Evolutionary conservation across 2,797 vertebrate species (phyloP), one percentile per base, ranked within the genome.

Genomic region (Macrochelys suwanniensis): DNA sequence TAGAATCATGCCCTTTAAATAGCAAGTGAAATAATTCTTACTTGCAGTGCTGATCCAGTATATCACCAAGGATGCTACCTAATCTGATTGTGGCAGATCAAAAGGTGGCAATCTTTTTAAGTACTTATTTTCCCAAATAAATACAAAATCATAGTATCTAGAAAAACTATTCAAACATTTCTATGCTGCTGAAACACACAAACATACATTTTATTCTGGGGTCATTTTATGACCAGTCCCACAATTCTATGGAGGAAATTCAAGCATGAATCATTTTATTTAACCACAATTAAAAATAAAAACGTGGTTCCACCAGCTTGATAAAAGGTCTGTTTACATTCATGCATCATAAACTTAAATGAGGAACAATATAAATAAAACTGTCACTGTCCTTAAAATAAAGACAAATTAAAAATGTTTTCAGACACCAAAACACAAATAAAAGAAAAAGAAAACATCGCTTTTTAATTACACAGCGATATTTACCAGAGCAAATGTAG

Each of bases 181-280:
- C 37, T 31, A 49, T 78, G 53, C 21, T 83, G 42, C 31, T 78
- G 82, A 91, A 87, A 6, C 33, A 65, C 47, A 4, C 31, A 80
- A 87, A 50, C 49, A 25, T 65, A 42, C 23, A 12, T 42, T 42
- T 76, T 91, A 56, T 65, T 77, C 26, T 78, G 56, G 45, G 17
- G 8, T 77, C 61, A 33, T 61, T 37, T 94, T 68, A 77, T 26
- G 47, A 89, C 7, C 16, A 91, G 31, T 71, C 31, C 53, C 50
- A 89, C 61, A 79, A 10, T 26, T 49, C 71, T 90, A 93, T 84
- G 33, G 53, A 84, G 94, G 25, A 92, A 71, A 89, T 3, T 87
- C 15, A 87, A 42, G 17, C 42, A 74, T 82, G 85, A 87, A 90
- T 77, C 92, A 74, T 78, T 92, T 96, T 93, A 26, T 89, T 90